These are phyloP conservation scores for Sula dactylatra DNA, from an alignment of 2,113 vertebrate species.

Conservation along the genomic window DNA sequence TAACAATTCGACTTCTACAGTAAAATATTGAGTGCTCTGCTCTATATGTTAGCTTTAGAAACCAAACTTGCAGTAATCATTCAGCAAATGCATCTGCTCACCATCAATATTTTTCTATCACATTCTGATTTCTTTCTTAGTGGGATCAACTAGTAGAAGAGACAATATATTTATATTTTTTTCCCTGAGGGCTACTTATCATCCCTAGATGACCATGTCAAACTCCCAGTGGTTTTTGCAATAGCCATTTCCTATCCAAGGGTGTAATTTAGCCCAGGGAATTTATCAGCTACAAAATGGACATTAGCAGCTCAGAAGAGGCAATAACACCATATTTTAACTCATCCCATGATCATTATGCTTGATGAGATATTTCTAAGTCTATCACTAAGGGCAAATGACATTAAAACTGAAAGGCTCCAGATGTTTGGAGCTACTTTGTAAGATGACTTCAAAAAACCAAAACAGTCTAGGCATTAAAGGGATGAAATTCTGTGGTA, in stretches of 20 bases:
- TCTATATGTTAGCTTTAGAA: background rate
- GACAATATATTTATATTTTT: background rate
- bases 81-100: background rate
- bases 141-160: background rate
- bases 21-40: background rate
- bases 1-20: background rate
- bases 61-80: background rate
- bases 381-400: background rate
- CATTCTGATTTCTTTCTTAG: slow-evolving; percentile 35
- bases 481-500: background rate
- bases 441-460: background rate
- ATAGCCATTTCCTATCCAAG: background rate
- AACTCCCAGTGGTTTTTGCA: background rate
- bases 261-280: background rate
- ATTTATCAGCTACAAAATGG: slow-evolving; percentile 31
- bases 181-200: background rate
- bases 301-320: background rate
- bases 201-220: background rate
- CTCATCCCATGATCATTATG: background rate
- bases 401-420: background rate
- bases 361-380: slow-evolving; percentile 15
- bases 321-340: background rate
- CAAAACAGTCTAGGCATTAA: background rate
- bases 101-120: background rate
- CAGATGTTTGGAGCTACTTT: background rate